Base-by-base conservation (phyloP, 2,113 vertebrate species). In the Neopipo cinnamomea region DNA sequence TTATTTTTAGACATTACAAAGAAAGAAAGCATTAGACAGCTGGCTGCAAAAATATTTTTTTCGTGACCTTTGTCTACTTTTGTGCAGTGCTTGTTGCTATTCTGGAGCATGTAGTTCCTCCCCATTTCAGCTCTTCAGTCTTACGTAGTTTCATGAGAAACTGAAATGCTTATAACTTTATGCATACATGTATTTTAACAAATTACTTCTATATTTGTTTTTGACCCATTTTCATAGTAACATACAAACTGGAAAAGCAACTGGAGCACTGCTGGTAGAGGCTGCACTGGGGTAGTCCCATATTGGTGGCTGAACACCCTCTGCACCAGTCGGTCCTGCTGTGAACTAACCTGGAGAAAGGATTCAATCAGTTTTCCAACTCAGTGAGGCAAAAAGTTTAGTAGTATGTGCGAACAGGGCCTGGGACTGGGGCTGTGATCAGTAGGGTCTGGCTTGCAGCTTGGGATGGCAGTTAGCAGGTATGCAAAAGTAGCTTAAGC, bases 1-100 rank as follows among this genome's bases (percentile, higher is more conserved):
- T 85, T 95, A 97, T 95, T 96, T 97, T 93, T 93, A 96, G 95
- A 35, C 44, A 88, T 96, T 93, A 81, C 85, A 87, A 89, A 91
- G 81, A 89, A 96, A 91, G 90, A 66, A 96, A 59, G 66, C 65
- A 96, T 91, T 92, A 84, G 88, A 47, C 92, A 91, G 72, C 85
- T 89, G 88, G 72, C 90, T 96, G 72, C 55, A 96, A 80, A 95
- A 96, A 89, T 94, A 94, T 61, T 96, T 95, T 79, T 96, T 96
- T 96, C n/a, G 37, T 95, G 92, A 94, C 92, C 73, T 96, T 95
- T 92, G 35, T 88, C 75, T 92, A 19, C 59, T 15, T 95, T 88
- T 91, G 41, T 91, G 81, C 62, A 59, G 59, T 65, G 63, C 47
- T 81, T 78, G 63, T 89, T 94, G 59, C 91, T 97, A 61, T 94